Evolutionary conservation across 2,888 invertebrate genomes (phyloP).

Genomic region (Thecocarcelia acutangulata): DNA sequence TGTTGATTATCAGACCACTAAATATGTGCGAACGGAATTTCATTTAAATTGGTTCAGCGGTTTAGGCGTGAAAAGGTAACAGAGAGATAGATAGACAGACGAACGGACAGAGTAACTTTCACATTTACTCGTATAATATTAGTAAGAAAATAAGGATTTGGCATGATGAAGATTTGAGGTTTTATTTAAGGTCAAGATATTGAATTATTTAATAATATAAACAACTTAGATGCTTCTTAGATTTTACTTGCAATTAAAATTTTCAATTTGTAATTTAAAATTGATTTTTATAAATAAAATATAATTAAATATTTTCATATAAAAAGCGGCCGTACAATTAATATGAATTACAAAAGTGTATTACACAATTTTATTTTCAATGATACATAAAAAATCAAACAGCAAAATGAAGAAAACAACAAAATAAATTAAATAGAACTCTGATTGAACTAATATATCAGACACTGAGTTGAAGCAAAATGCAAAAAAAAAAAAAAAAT

Average conservation of each 20-base stretch:
- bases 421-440: constrained; percentile 53
- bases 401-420: constrained; percentile 7
- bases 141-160: no score
- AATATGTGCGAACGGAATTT: no score
- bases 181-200: no score
- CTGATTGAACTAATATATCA: constrained; percentile 67
- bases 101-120: no score
- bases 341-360: background rate
- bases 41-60: no score
- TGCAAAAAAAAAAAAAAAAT: constrained; percentile 19
- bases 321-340: constrained; percentile 29
- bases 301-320: constrained; percentile 41
- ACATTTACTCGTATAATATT: no score
- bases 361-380: constrained; percentile 4
- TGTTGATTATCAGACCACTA: no score
- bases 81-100: no score
- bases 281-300: constrained; percentile 46
- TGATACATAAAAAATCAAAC: constrained; percentile 21
- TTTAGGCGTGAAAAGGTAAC: no score
- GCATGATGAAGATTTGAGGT: no score
- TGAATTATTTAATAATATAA: no score
- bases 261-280: constrained; percentile 10
- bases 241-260: background rate
- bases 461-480: constrained; percentile 44
- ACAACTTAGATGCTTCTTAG: no score